phyloP scores from a whole-genome alignment of 1,140 invertebrate species.

The Macrobrachium nipponense region DNA sequence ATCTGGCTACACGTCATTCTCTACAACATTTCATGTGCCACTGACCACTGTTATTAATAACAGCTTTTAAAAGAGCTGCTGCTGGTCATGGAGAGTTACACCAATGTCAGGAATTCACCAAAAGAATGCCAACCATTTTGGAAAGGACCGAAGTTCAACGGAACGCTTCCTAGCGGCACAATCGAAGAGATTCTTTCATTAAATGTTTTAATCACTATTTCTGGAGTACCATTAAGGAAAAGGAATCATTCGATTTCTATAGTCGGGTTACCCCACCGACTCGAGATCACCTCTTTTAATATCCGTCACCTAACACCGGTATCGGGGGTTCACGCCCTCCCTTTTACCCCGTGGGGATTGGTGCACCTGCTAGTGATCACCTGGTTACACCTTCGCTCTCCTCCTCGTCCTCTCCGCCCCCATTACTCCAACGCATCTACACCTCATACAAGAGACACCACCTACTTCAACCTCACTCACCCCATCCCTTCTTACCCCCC shows the following conservation, averaged over 20 bases:
- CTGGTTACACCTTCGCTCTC: background rate
- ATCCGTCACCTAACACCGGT: conserved; percentile 2
- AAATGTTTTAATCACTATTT: conserved; percentile 24
- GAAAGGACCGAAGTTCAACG: background rate
- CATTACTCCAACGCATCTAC: too few relatives aligned
- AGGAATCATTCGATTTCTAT: background rate
- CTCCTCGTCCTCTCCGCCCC: too few relatives aligned
- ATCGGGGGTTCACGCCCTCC: background rate
- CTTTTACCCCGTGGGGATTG: background rate
- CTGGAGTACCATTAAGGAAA: conserved; percentile 5
- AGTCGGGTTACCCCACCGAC: conserved; percentile 1
- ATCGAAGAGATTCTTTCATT: conserved; percentile 5
- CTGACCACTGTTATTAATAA: too few relatives aligned
- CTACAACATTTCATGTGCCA: too few relatives aligned
- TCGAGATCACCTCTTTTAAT: conserved; percentile 5
- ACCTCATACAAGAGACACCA: too few relatives aligned
- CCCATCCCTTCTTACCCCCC: too few relatives aligned
- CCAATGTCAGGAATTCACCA: too few relatives aligned
- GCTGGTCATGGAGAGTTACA: too few relatives aligned
- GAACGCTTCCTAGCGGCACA: conserved; percentile 7
- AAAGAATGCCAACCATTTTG: background rate
- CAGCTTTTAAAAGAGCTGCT: too few relatives aligned
- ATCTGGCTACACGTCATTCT: too few relatives aligned
- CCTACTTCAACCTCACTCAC: too few relatives aligned
- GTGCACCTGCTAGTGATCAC: conserved; percentile 3